Evolutionary conservation across 2,797 vertebrate species (phyloP).

Genomic region (Rhabdophis nuchalis): DNA sequence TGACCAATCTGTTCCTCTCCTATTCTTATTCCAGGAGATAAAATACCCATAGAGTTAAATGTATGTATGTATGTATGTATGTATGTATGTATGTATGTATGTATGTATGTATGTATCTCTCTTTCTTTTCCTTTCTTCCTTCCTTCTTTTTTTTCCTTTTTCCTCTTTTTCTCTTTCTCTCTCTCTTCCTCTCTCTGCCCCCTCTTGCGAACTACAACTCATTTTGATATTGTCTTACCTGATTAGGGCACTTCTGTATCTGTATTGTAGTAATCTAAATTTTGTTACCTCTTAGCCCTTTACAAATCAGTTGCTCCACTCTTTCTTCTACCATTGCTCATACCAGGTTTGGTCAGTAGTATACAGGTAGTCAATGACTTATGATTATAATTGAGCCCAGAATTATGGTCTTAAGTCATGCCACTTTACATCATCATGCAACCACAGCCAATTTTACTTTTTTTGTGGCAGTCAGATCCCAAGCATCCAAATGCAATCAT

Average conservation of each 20-base stretch:
- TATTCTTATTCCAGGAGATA: neutral
- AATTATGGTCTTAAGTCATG: neutral
- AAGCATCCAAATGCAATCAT: no score
- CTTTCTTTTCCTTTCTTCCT: neutral
- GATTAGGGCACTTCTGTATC: neutral
- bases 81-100: neutral
- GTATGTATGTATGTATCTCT: fast-evolving
- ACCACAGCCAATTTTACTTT: neutral
- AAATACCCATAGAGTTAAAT: neutral
- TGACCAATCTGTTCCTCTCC: neutral
- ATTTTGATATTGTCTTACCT: neutral
- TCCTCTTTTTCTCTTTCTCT: no score
- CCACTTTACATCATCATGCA: neutral
- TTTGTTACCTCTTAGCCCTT: neutral
- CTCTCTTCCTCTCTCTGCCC: fast-evolving
- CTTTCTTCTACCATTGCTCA: neutral
- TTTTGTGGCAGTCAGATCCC: neutral
- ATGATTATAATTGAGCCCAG: neutral
- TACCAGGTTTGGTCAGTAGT: neutral
- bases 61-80: neutral
- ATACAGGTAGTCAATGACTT: neutral
- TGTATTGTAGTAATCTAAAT: neutral
- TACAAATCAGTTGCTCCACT: neutral
- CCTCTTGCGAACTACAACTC: neutral
- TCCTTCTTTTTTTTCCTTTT: no score